Evolutionary conservation across 2,888 invertebrate genomes (phyloP).

Genomic region (Acrobasis suavella): DNA sequence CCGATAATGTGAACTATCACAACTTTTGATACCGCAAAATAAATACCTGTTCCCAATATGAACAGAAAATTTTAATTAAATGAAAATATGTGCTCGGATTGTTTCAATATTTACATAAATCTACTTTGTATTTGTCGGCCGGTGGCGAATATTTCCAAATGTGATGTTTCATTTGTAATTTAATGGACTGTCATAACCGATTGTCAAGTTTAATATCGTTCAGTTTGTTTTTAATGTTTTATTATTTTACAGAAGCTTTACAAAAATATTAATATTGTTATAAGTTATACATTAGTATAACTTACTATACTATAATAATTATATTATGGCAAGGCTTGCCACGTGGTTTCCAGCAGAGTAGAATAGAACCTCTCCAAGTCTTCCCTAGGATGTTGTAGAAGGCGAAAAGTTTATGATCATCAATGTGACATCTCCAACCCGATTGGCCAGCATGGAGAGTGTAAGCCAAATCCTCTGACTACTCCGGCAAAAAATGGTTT

Average conservation of each 20-base stretch:
- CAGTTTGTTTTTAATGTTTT: not conserved
- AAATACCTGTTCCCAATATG: slow-evolving; percentile 35
- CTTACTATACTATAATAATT: no score
- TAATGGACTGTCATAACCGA: slow-evolving; percentile 18
- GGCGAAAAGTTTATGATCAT: no score
- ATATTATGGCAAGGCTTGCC: no score
- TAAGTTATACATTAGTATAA: no score
- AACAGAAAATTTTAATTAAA: slow-evolving; percentile 48
- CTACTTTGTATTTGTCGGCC: slow-evolving; percentile 30
- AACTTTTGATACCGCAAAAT: slow-evolving; percentile 37
- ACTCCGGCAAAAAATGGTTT: no score
- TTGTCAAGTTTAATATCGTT: not conserved
- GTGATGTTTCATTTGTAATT: slow-evolving; percentile 32
- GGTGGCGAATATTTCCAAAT: slow-evolving; percentile 29
- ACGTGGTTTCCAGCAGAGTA: no score
- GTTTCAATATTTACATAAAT: slow-evolving; percentile 34
- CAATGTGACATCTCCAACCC: no score
- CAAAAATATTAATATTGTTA: no score
- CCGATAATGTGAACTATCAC: slow-evolving; percentile 34
- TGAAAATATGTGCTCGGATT: slow-evolving; percentile 37
- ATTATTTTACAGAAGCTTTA: not conserved
- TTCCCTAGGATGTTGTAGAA: no score
- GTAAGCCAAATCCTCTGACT: no score
- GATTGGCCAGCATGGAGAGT: no score
- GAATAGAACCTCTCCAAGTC: no score